Evolutionary conservation across 1,140 invertebrate genomes (phyloP).

Genomic region (Tetramorium parvispinum): DNA sequence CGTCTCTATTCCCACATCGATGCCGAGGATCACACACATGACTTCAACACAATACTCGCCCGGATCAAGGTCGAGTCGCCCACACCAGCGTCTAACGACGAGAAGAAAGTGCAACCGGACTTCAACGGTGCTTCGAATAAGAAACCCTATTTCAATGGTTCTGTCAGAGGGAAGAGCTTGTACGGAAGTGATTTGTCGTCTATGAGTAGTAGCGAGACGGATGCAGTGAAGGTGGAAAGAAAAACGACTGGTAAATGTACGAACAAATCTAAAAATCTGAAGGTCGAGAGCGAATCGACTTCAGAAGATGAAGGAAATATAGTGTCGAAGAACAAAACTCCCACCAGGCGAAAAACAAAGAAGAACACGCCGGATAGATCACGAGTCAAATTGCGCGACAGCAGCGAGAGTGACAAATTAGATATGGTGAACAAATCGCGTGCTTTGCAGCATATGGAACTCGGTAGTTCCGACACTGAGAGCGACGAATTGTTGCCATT

Average conservation of each 20-base stretch:
- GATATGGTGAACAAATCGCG: constrained; percentile 83
- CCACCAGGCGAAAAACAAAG: constrained; percentile 78
- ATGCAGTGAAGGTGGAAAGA: constrained; percentile 80
- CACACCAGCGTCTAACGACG: constrained; percentile 85
- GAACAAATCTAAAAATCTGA: constrained; percentile 69
- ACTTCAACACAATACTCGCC: constrained; percentile 90
- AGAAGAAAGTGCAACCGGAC: constrained; percentile 88
- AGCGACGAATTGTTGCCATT: constrained; percentile 91
- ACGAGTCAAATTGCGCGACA: constrained; percentile 72
- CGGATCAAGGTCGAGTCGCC: constrained; percentile 89
- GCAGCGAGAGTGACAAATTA: constrained; percentile 79
- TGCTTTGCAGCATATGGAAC: constrained; percentile 89
- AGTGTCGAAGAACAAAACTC: constrained; percentile 74
- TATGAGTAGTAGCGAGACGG: constrained; percentile 87
- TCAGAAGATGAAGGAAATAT: constrained; percentile 79
- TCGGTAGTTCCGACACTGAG: constrained; percentile 88
- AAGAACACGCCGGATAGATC: constrained; percentile 79
- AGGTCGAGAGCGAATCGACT: constrained; percentile 81
- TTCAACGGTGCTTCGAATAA: constrained; percentile 90
- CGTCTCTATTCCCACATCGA: constrained; percentile 91
- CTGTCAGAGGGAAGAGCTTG: constrained; percentile 88
- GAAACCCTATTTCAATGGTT: constrained; percentile 92
- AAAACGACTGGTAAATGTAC: constrained; percentile 72
- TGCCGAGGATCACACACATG: constrained; percentile 88
- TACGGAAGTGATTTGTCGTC: constrained; percentile 90